Percentiles rank a stretch among this genome's conserved stretches.
Evolutionary conservation across 2,888 invertebrate genomes (phyloP).

Genomic region (Euproctis similis): DNA sequence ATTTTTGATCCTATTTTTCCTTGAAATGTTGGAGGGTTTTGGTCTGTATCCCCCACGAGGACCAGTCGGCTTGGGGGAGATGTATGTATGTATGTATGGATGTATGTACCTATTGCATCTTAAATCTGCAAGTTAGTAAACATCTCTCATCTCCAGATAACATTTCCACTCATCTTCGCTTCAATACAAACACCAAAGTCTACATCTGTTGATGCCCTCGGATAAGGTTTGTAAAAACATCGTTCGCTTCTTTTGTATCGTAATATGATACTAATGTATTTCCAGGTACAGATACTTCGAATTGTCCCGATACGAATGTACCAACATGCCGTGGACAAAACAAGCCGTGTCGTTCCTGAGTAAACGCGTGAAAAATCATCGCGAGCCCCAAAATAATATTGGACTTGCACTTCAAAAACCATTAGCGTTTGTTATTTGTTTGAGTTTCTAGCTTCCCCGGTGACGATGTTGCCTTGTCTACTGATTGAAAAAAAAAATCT

Average conservation of each 20-base stretch:
- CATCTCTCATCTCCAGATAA: too few relatives aligned
- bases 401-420: slow-evolving; percentile 61
- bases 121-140: too few relatives aligned
- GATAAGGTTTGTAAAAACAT: too few relatives aligned
- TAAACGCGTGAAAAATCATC: slow-evolving; percentile 66
- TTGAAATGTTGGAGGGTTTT: too few relatives aligned
- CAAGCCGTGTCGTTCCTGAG: slow-evolving; percentile 45
- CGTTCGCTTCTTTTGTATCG: slow-evolving; percentile 20
- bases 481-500: slow-evolving; percentile 30
- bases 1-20: too few relatives aligned
- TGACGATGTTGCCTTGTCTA: slow-evolving; percentile 27
- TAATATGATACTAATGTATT: slow-evolving; percentile 27
- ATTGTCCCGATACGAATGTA: slow-evolving; percentile 44
- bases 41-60: too few relatives aligned
- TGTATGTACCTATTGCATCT: too few relatives aligned
- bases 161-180: too few relatives aligned
- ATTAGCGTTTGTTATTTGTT: slow-evolving; percentile 64
- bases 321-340: slow-evolving; percentile 49
- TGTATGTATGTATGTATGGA: too few relatives aligned
- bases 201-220: too few relatives aligned
- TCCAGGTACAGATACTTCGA: slow-evolving; percentile 30
- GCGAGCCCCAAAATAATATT: slow-evolving; percentile 70
- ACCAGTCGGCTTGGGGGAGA: too few relatives aligned
- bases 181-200: too few relatives aligned
- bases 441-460: slow-evolving; percentile 32